Base-by-base conservation (phyloP, 2,888 invertebrate species). In the Campaea margaritaria region DNA sequence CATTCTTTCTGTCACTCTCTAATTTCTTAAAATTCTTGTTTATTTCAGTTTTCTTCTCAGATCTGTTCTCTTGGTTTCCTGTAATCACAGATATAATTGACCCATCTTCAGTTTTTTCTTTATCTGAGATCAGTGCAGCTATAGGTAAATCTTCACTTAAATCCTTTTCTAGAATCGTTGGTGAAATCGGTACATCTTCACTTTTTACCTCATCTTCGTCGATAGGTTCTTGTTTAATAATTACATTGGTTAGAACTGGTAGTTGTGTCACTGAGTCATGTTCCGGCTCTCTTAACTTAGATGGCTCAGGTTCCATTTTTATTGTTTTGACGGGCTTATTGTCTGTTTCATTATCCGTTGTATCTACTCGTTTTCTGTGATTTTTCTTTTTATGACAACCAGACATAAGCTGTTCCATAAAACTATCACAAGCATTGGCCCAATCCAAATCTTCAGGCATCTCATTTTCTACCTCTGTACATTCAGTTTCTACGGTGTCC, bases 351-450 rank as follows among this genome's bases (percentile, higher is more conserved):
- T 55, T 81, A 49, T 83, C 83, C 27, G 66, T 46, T 13, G 76
- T 82, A 50, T 89, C 89, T 36, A 71, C 62, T 60, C 93, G 93
- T 87, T 93, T 94, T 82, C 91, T 93, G 14, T 89, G 84, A 0
- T 86, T 83, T 62, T 93, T 93, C 78, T 94, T 95, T 81, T 94
- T 95, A 50, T 89, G 90, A 53, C 89, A 89, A 43, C 94, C 93
- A 66, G 83, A 93, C 82, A 94, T 94, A 45, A 97, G 84, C 83
- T 96, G 96, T 79, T 96, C 95, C 84, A 96, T 94, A 80, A 97
- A 96, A 84, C 93, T 95, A 83, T 96, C 96, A 86, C 96, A 96
- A 14, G 96, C 94, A 75, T 92, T 94, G 49, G 94, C 93, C 95
- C 96, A 97, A 75, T 89, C 87, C 61, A 86, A 79, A 67, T 93